Conservation (phyloP, 2,888 invertebrate genomes). For the Camptogramma bilineatum region DNA sequence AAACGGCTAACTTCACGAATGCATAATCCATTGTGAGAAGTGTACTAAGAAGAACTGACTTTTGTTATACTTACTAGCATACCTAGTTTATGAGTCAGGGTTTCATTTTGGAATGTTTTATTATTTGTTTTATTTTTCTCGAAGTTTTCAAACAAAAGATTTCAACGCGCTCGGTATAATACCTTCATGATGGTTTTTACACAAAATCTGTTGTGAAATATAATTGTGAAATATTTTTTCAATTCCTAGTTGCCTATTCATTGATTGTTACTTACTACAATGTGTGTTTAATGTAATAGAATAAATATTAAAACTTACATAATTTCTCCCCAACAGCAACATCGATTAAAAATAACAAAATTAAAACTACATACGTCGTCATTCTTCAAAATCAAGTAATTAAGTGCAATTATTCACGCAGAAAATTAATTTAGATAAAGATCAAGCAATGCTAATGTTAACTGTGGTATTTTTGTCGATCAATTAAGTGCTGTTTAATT, state of each 20-base stretch:
- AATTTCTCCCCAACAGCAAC: slow-evolving; percentile 21
- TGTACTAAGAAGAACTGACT: too few relatives aligned
- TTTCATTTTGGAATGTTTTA: too few relatives aligned
- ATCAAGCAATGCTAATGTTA: neutral
- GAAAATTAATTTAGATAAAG: neutral
- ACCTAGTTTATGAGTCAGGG: too few relatives aligned
- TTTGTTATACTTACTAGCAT: too few relatives aligned
- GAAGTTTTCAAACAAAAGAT: neutral
- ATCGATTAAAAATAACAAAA: slow-evolving; percentile 21
- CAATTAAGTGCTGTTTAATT: neutral
- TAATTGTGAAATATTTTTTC: too few relatives aligned
- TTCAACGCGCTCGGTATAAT: neutral
- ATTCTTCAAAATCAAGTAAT: slow-evolving; percentile 18
- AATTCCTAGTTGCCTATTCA: too few relatives aligned
- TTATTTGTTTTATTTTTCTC: too few relatives aligned
- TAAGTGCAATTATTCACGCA: slow-evolving; percentile 3
- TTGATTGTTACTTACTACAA: neutral
- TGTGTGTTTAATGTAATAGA: too few relatives aligned
- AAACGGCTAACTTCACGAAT: too few relatives aligned
- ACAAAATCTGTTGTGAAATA: too few relatives aligned
- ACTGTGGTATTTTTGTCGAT: neutral
- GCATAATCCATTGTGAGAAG: too few relatives aligned
- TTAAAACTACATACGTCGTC: slow-evolving; percentile 9
- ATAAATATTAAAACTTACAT: slow-evolving; percentile 15
- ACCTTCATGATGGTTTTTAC: too few relatives aligned